Conservation (phyloP, 2,888 invertebrate genomes). For the Conomelus anceps region DNA sequence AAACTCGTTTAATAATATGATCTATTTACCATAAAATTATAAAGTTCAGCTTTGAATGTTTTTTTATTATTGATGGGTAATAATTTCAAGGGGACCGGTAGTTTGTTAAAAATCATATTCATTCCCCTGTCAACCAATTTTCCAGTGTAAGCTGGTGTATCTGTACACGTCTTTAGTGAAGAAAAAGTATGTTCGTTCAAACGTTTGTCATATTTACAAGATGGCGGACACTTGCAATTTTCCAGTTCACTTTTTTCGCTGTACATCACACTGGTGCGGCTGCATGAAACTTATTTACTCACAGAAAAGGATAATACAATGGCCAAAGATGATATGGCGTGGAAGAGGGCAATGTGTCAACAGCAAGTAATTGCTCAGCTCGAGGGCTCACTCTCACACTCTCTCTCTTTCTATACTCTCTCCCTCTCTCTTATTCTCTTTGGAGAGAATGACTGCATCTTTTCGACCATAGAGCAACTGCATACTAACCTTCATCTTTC, state of each 20-base stretch:
- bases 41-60: too few relatives aligned
- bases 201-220: neutral
- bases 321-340: neutral
- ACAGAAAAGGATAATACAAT: neutral
- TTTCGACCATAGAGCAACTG: too few relatives aligned
- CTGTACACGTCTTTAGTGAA: too few relatives aligned
- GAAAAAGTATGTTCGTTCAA: neutral
- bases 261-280: neutral
- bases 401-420: neutral
- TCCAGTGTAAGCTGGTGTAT: too few relatives aligned
- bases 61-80: too few relatives aligned
- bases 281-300: neutral
- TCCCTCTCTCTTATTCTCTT: neutral
- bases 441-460: too few relatives aligned
- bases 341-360: neutral
- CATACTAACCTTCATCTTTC: too few relatives aligned
- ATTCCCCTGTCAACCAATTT: too few relatives aligned
- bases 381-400: neutral
- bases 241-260: neutral
- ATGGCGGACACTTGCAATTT: neutral
- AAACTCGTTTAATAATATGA: too few relatives aligned
- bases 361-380: neutral
- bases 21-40: too few relatives aligned
- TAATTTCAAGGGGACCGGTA: too few relatives aligned
- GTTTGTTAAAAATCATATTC: too few relatives aligned